phyloP scores from a whole-genome alignment of 2,113 vertebrate genomes.

The Egretta garzetta region DNA sequence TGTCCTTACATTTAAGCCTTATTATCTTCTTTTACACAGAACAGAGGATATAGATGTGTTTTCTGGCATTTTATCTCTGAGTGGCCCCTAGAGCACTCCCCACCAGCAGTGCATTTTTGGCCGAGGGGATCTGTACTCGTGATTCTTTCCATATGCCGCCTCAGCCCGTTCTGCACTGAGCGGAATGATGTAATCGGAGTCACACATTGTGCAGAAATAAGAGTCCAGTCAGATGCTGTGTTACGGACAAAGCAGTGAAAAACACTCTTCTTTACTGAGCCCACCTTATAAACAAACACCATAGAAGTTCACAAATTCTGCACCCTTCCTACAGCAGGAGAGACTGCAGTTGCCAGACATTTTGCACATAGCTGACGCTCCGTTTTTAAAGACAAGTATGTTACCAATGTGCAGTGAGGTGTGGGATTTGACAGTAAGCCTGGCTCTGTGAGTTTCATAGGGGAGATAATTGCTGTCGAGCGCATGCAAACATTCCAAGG shows the following conservation, averaged over 20 bases:
- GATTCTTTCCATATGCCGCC: constrained; percentile 57
- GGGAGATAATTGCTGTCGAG: neutral
- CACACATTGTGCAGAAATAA: neutral
- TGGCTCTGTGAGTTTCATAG: neutral
- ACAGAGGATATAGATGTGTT: neutral
- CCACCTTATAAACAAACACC: neutral
- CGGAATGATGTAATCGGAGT: neutral
- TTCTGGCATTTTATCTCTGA: constrained; percentile 32
- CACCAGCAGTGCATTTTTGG: constrained; percentile 6
- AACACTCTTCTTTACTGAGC: neutral
- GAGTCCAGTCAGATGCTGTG: neutral
- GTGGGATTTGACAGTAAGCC: constrained; percentile 5
- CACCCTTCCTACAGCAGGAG: neutral
- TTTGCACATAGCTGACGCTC: neutral
- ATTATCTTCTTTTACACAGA: neutral
- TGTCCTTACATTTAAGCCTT: neutral
- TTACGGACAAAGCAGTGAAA: neutral
- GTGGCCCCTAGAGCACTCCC: neutral
- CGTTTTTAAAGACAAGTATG: neutral
- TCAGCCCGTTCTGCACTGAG: neutral
- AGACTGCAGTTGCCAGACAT: neutral
- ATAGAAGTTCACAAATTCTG: neutral
- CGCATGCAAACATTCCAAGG: neutral
- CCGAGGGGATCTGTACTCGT: neutral
- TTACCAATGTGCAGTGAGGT: neutral